These are phyloP conservation scores for Chelonia mydas DNA, from an alignment of 2,797 vertebrate genomes.

Conservation along the genomic window DNA sequence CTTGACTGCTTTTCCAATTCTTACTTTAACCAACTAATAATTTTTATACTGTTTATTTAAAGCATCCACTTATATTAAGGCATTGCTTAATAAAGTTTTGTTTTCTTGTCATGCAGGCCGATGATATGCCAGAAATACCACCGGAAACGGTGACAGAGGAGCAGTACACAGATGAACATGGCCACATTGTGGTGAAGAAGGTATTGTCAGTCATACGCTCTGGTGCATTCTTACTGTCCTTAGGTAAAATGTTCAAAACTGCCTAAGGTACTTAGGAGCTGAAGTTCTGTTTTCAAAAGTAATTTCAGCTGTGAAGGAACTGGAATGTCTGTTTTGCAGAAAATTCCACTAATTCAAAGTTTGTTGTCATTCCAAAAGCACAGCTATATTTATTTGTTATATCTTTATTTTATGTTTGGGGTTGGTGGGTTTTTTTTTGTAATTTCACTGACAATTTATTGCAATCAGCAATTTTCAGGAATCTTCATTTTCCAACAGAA, in stretches of 20 bases:
- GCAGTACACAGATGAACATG: slow-evolving; percentile 92
- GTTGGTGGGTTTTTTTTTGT: no score
- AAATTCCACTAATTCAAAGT: no score
- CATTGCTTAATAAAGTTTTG: background rate
- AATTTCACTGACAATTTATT: no score
- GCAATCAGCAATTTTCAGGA: no score
- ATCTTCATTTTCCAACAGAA: no score
- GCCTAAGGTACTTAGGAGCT: background rate
- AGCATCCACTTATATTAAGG: background rate
- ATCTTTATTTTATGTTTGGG: no score
- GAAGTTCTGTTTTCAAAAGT: background rate
- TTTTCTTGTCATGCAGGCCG: slow-evolving; percentile 83
- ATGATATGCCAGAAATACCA: slow-evolving; percentile 90
- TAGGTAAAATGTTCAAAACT: background rate
- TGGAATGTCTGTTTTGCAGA: no score
- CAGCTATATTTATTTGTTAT: no score
- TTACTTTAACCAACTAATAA: slow-evolving; percentile 20
- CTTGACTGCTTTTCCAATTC: background rate
- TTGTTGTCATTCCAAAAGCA: no score
- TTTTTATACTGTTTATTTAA: background rate
- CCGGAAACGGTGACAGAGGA: slow-evolving; percentile 93
- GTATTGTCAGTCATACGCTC: slow-evolving; percentile 74
- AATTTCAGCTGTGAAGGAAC: no score
- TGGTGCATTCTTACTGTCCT: background rate
- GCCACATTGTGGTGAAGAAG: slow-evolving; percentile 95